Base-by-base conservation (phyloP, 2,888 invertebrate species). In the Gerris lacustris region DNA sequence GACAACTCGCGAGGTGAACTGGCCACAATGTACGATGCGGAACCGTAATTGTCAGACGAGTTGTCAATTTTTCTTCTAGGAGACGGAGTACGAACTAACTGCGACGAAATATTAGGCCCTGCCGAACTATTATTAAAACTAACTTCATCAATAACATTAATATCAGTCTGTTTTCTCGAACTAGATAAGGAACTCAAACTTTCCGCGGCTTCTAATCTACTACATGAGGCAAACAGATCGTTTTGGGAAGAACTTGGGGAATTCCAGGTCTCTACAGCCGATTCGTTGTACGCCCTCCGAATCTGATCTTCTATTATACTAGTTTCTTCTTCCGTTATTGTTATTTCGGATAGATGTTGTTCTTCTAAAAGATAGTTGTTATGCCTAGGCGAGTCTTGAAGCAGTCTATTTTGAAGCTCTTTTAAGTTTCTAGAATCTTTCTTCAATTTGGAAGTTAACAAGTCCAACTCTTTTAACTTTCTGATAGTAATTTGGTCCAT, bases 351-450 rank as follows among this genome's bases (percentile, higher is more conserved):
- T n/a, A 73, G 62, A 31, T 73, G 69, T 11, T 71, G 73, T 6
- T 73, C 69, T 63, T 72, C 72, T 44, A 68, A 69, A 9, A 72
- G 70, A n/a, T 72, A 71, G 43, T 73, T 72, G 31, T 73, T 72
- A 9, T 74, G 71, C 63, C 74, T 74, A 31, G 74, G 75, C 5
- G 75, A 75, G 62, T 75, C 74, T 11, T 73, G 74, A 15, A 88
- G 82, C 75, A 89, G 82, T 80, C 87, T 85, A 77, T 86, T 85
- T 81, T 89, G 88, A 75, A 90, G 83, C 79, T 90, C 88, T 81
- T 88, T 88, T 77, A 90, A 83, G 80, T 89, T 89, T 80, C 88
- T 86, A 72, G 90, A 89, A 82, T 90, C 90, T 81, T 89, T 88
- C 77, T 89, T 88, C 78, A 90, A 83, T 82, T 90, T 89, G 75